Evolutionary conservation across 2,888 invertebrate species (phyloP), one percentile per base, ranked within the genome.

Genomic region (Chrysolina haemoptera): DNA sequence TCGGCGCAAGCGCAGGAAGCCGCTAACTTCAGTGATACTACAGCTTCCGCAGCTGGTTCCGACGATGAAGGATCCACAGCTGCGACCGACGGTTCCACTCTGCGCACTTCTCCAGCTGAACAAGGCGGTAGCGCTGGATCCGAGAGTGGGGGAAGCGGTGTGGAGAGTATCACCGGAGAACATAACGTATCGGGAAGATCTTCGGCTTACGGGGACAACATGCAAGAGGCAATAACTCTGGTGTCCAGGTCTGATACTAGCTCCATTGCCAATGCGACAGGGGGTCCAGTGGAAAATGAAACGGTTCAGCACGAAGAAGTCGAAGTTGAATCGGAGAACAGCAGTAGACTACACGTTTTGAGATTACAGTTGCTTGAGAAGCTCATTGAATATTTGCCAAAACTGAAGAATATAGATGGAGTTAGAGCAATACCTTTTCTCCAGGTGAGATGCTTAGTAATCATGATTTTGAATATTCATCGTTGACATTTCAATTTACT

Each of bases 11-110:
- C 81, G 3, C 83, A 81, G 77, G 91, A 92, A 84, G 90, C 89
- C 16, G 92, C 92, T 2, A 93, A 93, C 83, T 93, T 93, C 84
- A 94, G 95, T 66, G 96, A 96, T 80, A 94, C 94, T 20, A 94
- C 95, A 3, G 95, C 95, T 18, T 95, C 97, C 16, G 95, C 96
- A 3, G 95, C 96, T 68, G 97, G 96, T 6, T 97, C 97, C 11
- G 98, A 98, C 86, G 97, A 97, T 87, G 98, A 98, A 87, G 98
- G 85, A 46, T 97, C 97, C 79, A 98, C 97, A 46, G 98, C 97
- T 10, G 97, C 97, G 0, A 98, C 97, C 0, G 98, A 98, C 87
- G 97, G 97, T 71, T 97, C 96, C 65, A 97, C 97, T 0, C 90
- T 98, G 76, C 92, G 97, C 71, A 95, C 95, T 3, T 95, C 95